A percentile compares a stretch with the other conserved stretches of the same genome.
Conservation (phyloP, 2,113 vertebrate species). For the Erythrocercus mccallii region DNA sequence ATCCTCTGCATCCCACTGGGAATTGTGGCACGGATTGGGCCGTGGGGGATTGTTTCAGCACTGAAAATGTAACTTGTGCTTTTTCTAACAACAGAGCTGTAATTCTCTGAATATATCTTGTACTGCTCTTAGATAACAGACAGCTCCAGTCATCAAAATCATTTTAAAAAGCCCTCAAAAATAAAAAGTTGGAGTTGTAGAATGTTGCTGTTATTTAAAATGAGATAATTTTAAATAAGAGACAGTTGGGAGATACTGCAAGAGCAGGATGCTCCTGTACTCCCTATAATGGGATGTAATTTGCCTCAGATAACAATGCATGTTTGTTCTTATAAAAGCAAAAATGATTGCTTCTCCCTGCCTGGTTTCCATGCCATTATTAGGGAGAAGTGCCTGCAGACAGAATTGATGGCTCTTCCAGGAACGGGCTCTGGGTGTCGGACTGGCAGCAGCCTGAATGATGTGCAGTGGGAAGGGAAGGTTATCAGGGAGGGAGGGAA, state of each 20-base stretch:
- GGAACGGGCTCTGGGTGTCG: background rate
- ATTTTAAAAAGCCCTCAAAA: background rate
- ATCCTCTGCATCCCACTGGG: background rate
- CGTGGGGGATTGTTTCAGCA: background rate
- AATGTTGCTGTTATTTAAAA: background rate
- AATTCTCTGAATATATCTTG: background rate
- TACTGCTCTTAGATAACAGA: background rate
- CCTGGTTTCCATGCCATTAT: background rate
- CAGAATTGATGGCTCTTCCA: slow-evolving; percentile 9
- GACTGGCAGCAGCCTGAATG: slow-evolving; percentile 22
- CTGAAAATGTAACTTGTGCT: background rate
- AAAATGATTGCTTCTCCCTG: background rate
- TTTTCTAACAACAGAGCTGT: background rate
- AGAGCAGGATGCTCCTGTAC: background rate
- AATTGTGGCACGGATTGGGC: rapidly evolving
- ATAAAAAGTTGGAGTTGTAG: background rate
- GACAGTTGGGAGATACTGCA: background rate
- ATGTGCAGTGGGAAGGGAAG: background rate
- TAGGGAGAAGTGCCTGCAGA: background rate
- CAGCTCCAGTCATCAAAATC: background rate
- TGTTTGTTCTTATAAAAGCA: background rate
- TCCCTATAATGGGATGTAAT: background rate
- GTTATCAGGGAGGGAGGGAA: background rate
- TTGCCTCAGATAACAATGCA: background rate
- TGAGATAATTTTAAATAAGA: background rate